These are phyloP conservation scores for Recurvirostra avosetta DNA, from an alignment of 2,113 vertebrate species.

Conservation along the genomic window DNA sequence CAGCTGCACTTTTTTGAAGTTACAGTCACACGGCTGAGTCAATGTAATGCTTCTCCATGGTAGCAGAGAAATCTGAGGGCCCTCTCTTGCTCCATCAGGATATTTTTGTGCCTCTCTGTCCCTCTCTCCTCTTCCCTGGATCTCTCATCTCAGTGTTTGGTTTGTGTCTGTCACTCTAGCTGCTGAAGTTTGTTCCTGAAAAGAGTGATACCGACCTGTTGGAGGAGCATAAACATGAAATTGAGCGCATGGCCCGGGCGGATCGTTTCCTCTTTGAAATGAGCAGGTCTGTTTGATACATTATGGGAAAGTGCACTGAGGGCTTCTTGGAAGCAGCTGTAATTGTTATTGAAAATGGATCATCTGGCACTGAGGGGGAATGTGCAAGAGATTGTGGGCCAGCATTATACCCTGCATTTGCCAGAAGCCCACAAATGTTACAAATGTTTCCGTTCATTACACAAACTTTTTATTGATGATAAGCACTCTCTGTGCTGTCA, in stretches of 20 bases:
- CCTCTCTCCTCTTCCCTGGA: not conserved
- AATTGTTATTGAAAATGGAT: slow-evolving; percentile 15
- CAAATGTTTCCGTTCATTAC: not conserved
- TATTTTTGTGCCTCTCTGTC: not conserved
- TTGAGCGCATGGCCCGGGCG: slow-evolving; percentile 95
- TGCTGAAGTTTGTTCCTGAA: slow-evolving; percentile 95
- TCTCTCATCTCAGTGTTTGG: not conserved
- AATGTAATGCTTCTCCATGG: not conserved
- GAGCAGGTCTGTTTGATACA: slow-evolving; percentile 86
- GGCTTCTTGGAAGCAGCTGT: not conserved
- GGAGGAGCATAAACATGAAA: slow-evolving; percentile 96
- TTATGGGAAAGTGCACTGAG: not conserved
- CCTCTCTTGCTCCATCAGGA: no score
- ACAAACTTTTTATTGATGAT: not conserved
- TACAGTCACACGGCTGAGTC: not conserved
- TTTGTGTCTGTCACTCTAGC: slow-evolving; percentile 69
- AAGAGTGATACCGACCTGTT: slow-evolving; percentile 94
- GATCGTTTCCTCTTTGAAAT: slow-evolving; percentile 98
- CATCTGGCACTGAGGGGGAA: not conserved
- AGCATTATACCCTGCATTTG: not conserved
- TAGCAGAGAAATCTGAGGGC: not conserved
- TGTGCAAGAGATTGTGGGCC: not conserved
- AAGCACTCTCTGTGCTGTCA: not conserved
- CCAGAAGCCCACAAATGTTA: not conserved
- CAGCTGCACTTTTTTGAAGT: slow-evolving; percentile 43